phyloP scores from a whole-genome alignment of 2,797 vertebrate species.

The Epinephelus awoara region DNA sequence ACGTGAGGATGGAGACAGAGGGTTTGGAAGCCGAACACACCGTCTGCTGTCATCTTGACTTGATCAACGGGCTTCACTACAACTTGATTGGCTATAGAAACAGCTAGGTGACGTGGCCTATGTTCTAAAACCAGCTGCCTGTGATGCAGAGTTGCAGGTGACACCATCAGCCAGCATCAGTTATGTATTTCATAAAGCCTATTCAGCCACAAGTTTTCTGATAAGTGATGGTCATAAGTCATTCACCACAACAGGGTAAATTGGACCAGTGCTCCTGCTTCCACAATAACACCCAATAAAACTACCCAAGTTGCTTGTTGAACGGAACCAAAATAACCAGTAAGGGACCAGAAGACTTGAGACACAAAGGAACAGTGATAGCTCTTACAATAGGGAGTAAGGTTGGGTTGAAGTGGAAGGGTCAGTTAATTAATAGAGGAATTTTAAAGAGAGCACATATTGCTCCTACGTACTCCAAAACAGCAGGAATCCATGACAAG shows the following conservation, averaged over 20 bases:
- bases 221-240: conserved; percentile 32
- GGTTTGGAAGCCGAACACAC: too few species aligned
- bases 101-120: too few species aligned
- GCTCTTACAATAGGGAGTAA: conserved; percentile 46
- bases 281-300: conserved; percentile 17
- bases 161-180: too few species aligned
- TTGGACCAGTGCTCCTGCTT: conserved; percentile 15
- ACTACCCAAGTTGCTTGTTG: conserved; percentile 23
- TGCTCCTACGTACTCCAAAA: conserved; percentile 63
- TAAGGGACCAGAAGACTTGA: conserved; percentile 10
- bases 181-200: conserved; percentile 26
- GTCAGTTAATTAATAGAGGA: conserved; percentile 77
- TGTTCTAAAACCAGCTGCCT: too few species aligned
- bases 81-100: too few species aligned
- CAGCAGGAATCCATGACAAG: conserved; percentile 76
- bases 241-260: conserved; percentile 22
- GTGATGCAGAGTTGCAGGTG: too few species aligned
- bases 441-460: conserved; percentile 74
- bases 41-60: too few species aligned
- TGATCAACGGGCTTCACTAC: too few species aligned
- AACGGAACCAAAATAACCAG: conserved; percentile 27
- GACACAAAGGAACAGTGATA: conserved; percentile 39
- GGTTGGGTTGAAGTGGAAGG: conserved; percentile 24
- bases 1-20: too few species aligned
- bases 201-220: conserved; percentile 32